Conservation (phyloP, 1,140 invertebrate species). For the Gryon sp. region DNA sequence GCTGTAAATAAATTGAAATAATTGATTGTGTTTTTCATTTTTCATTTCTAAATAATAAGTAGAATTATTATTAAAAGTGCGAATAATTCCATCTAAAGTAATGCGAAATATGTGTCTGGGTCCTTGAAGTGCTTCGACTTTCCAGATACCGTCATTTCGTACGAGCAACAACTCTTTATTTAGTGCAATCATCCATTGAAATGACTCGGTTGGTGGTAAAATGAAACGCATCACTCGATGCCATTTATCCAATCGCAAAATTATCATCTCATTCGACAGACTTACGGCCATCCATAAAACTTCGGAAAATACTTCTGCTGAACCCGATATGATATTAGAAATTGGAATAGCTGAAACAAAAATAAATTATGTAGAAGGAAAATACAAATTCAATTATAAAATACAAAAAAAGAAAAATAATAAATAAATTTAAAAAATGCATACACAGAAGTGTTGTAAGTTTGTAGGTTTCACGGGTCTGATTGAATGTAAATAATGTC, state of each 20-base stretch:
- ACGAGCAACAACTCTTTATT: constrained; percentile 66
- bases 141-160: constrained; percentile 68
- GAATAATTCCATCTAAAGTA: constrained; percentile 49
- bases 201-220: constrained; percentile 48
- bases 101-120: constrained; percentile 56
- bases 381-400: too few species aligned
- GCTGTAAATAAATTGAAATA: constrained; percentile 1
- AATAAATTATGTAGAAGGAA: too few species aligned
- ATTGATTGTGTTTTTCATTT: neutral
- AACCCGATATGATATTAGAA: constrained; percentile 53
- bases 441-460: too few species aligned
- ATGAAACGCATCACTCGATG: constrained; percentile 54
- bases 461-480: too few species aligned
- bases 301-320: constrained; percentile 20
- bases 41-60: neutral
- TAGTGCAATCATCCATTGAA: constrained; percentile 35
- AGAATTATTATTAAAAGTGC: constrained; percentile 23
- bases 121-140: constrained; percentile 60
- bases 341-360: constrained; percentile 60
- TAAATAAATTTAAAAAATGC: too few species aligned
- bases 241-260: constrained; percentile 64
- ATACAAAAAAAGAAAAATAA: too few species aligned
- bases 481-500: neutral
- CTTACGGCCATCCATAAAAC: constrained; percentile 66
- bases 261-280: constrained; percentile 51